phyloP scores from a whole-genome alignment of 2,797 vertebrate species.

The Enteromius argenteus region DNA sequence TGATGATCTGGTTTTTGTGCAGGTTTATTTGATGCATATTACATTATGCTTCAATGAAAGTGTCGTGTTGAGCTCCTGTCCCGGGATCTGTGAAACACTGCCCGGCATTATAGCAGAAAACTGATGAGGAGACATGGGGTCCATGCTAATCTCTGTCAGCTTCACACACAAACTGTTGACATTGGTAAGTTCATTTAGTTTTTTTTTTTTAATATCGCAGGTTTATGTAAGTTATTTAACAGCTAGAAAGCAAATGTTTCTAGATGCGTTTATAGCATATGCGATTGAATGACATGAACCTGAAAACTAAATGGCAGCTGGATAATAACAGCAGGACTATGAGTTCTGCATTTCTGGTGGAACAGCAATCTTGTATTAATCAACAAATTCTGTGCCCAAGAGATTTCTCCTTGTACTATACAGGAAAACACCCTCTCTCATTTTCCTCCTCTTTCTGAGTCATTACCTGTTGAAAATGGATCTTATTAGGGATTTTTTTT shows the following conservation, averaged over 20 bases:
- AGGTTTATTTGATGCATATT: conserved; percentile 6
- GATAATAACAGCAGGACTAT: conserved; percentile 6
- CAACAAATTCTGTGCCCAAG: conserved; percentile 14
- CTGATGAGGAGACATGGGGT: not conserved
- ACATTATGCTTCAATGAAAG: conserved; percentile 21
- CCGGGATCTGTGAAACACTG: not conserved
- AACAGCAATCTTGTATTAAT: conserved; percentile 41
- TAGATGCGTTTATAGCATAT: not conserved
- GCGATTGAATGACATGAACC: conserved; percentile 27
- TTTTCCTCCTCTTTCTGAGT: not conserved
- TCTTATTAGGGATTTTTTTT: conserved; percentile 1
- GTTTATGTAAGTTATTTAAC: not conserved
- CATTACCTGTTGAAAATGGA: conserved; percentile 42
- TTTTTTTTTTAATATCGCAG: not conserved
- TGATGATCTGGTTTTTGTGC: conserved; percentile 1
- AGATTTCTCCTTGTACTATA: conserved; percentile 25
- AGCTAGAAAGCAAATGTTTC: not conserved
- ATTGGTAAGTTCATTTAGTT: not conserved
- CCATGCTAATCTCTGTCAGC: conserved; percentile 11
- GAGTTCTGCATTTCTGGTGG: conserved; percentile 16
- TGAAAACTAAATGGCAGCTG: conserved; percentile 32
- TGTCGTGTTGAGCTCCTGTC: conserved; percentile 4
- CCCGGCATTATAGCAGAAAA: not conserved
- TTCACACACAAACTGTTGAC: not conserved
- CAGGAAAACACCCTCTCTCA: conserved; percentile 32